Evolutionary conservation across 1,140 invertebrate genomes (phyloP).

Genomic region (Ditylenchus dipsaci): DNA sequence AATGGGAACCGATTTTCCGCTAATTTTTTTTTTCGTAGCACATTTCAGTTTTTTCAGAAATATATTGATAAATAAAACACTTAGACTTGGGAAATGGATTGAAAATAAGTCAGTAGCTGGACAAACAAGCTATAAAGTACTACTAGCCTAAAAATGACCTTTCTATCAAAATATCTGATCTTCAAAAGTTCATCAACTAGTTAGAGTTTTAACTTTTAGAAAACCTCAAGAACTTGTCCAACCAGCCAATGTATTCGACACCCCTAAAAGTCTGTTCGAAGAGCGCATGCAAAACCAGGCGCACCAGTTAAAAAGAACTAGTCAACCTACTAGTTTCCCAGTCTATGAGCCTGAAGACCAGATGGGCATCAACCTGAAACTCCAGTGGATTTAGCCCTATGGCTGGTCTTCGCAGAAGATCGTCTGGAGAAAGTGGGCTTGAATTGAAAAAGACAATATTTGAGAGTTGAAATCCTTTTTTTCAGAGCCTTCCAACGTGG

Average conservation of each 20-base stretch:
- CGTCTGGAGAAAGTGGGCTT: background rate
- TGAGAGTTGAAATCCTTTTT: constrained; percentile 1
- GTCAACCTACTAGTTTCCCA: background rate
- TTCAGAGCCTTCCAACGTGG: constrained; percentile 25
- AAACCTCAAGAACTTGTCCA: background rate
- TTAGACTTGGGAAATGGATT: too few species aligned
- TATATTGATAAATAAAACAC: too few species aligned
- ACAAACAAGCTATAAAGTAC: too few species aligned
- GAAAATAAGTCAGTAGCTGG: too few species aligned
- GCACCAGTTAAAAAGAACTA: constrained; percentile 32
- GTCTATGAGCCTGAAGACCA: constrained; percentile 12
- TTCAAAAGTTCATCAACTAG: too few species aligned
- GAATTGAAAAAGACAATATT: background rate
- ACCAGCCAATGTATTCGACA: constrained; percentile 38
- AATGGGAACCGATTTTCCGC: too few species aligned
- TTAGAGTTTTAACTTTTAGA: background rate
- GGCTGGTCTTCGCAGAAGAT: background rate
- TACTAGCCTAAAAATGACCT: too few species aligned
- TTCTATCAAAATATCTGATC: too few species aligned
- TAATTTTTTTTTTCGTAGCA: too few species aligned
- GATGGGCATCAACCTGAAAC: background rate
- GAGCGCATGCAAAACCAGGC: constrained; percentile 53
- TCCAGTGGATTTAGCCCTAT: background rate
- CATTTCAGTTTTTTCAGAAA: too few species aligned
- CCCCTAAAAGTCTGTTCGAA: constrained; percentile 54